Evolutionary conservation across 2,797 vertebrate species (phyloP), one percentile per base, ranked within the genome.

Genomic region (Crenuchus spilurus): DNA sequence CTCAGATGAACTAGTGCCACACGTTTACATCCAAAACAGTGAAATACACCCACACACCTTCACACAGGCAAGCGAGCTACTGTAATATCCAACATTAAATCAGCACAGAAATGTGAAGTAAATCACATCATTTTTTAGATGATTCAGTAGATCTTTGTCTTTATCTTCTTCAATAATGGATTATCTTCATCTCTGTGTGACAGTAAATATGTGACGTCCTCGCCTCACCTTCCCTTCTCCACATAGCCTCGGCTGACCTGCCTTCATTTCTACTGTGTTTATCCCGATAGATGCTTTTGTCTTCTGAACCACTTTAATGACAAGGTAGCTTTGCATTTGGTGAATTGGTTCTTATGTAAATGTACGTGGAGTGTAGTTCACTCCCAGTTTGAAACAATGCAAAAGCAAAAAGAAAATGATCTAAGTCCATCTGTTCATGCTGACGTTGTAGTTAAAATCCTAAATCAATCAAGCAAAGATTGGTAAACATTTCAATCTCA

Each of bases 11-110:
- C 20, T 41, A 16, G 37, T 72, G 55, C 69, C 58, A 63, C 68
- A 72, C 66, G 70, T 74, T 51, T 60, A 75, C 64, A 67, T 60
- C 48, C 60, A 74, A 51, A 44, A 72, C 63, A 62, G 70, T 39
- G n/a, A 66, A 78, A 79, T 26, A 60, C 70, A 79, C 77, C 55
- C 77, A 67, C 80, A 75, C 76, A 71, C 73, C 39, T 52, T 48
- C 41, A 44, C 37, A 51, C 63, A 73, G 30, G 55, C 58, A 67
- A 20, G 51, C 31, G 37, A 44, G 41, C 60, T 28, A 48, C 46
- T 61, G 63, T 63, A 55, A 60, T 64, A 37, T 51, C 26, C 37
- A 52, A 35, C 18, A 24, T 4, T 46, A 41, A 60, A 41, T 30
- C 31, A 44, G 24, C 24, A 44, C 30, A 64, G 48, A 46, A 20